Evolutionary conservation across 2,888 invertebrate species (phyloP), one percentile per base, ranked within the genome.

Genomic region (Dicycla oo): DNA sequence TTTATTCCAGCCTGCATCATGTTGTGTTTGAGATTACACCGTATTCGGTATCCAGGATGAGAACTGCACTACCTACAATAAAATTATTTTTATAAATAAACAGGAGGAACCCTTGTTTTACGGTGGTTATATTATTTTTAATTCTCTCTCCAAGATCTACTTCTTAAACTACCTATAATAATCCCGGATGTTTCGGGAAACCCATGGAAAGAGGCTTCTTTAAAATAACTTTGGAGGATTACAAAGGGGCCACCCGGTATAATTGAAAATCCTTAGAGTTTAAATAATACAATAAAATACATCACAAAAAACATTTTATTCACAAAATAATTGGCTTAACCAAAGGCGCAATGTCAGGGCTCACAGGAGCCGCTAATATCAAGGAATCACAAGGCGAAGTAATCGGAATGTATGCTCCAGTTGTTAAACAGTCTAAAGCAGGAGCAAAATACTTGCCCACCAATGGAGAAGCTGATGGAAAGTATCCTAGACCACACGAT

Each of bases 271-370:
- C 13, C 10, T n/a, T n/a, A n/a, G 1, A 8, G 13, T 18, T 13
- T 38, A n/a, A 71, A 63, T 54, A 43, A 73, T 69, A 78, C 43
- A 65, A 60, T 2, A 30, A 68, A 68, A 58, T 30, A 7, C 20
- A 23, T 54, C 5, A 40, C 3, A 56, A 26, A 30, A n/a, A 23
- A 2, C 1, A 6, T 58, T 65, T 63, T n/a, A 58, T 38, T 83
- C 78, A 92, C 72, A 92, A 81, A 73, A 91, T 84, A 61, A 92
- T 65, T 30, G 92, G 86, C 64, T 83, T 89, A 1, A 88, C 88
- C 40, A 88, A 82, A 0, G 88, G 83, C 0, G 88, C 87, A 45
- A 81, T 64, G 8, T 90, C 88, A 0, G 90, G 84, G n/a, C 82
- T 82, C 2, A 90, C 53, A 0, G 92, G 92, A 0, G 91, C 85